Evolutionary conservation across 2,113 vertebrate genomes (phyloP).

Genomic region (Channa argus): DNA sequence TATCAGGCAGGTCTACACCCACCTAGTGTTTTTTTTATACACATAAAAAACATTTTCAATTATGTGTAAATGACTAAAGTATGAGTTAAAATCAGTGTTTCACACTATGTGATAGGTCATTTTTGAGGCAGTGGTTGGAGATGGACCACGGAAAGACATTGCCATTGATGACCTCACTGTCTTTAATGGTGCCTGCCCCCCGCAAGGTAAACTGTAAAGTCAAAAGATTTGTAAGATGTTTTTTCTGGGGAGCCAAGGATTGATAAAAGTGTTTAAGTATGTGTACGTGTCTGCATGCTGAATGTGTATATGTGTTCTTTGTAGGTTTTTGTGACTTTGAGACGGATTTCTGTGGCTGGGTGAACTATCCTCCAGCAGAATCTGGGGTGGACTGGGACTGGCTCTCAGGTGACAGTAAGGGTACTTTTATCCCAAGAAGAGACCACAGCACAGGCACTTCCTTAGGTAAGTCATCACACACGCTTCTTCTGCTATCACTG

Average conservation of each 20-base stretch:
- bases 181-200: slow-evolving; percentile 78
- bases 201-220: slow-evolving; percentile 58
- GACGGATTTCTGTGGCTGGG: slow-evolving; percentile 82
- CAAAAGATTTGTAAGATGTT: no score
- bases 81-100: not conserved
- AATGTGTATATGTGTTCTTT: slow-evolving; percentile 18
- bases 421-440: fast-evolving
- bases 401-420: slow-evolving; percentile 62
- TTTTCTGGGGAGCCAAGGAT: no score
- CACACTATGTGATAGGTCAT: slow-evolving; percentile 69
- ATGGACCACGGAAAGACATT: slow-evolving; percentile 66
- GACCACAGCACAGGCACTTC: slow-evolving; percentile 79
- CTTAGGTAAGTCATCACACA: slow-evolving; percentile 63
- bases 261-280: not conserved
- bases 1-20: slow-evolving; percentile 71
- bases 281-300: not conserved
- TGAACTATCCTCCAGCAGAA: slow-evolving; percentile 63
- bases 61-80: no score
- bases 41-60: no score
- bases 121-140: slow-evolving; percentile 79
- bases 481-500: not conserved
- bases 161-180: slow-evolving; percentile 82
- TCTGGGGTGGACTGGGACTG: slow-evolving; percentile 78
- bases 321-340: slow-evolving; percentile 86
- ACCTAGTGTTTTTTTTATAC: no score